Percentiles rank a stretch among this genome's conserved stretches.
These are phyloP conservation scores for Plemyria rubiginata DNA, from an alignment of 2,888 invertebrate genomes.

Conservation along the genomic window DNA sequence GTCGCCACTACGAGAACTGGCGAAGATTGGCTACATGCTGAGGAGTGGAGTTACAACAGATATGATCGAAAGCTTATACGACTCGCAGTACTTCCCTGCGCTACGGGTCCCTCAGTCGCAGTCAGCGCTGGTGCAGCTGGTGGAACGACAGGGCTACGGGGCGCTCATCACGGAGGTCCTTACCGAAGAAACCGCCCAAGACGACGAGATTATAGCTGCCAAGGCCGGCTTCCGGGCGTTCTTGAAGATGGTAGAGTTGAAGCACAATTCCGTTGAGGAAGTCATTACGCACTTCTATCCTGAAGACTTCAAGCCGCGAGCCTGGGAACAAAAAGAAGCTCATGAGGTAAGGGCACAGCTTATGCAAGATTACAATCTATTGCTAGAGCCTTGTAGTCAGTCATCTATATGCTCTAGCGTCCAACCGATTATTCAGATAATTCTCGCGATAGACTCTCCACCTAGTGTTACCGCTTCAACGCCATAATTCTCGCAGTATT, in stretches of 20 bases:
- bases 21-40: slow-evolving; percentile 91
- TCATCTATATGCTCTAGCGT: too few relatives aligned
- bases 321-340: slow-evolving; percentile 91
- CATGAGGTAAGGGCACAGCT: slow-evolving; percentile 80
- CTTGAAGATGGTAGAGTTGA: slow-evolving; percentile 92
- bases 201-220: slow-evolving; percentile 90
- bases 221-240: slow-evolving; percentile 94
- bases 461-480: too few relatives aligned
- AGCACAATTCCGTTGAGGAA: slow-evolving; percentile 92
- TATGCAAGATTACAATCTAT: neutral
- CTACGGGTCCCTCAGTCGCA: slow-evolving; percentile 92
- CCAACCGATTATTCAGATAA: too few relatives aligned
- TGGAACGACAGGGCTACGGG: slow-evolving; percentile 93
- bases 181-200: slow-evolving; percentile 91
- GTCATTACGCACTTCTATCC: slow-evolving; percentile 92
- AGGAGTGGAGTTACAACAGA: slow-evolving; percentile 90
- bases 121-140: slow-evolving; percentile 92
- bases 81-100: slow-evolving; percentile 91
- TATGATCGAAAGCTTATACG: slow-evolving; percentile 91
- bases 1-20: slow-evolving; percentile 91
- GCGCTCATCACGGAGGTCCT: slow-evolving; percentile 92
- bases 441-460: too few relatives aligned
- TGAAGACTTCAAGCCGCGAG: slow-evolving; percentile 92
- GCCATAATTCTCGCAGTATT: too few relatives aligned
- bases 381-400: too few relatives aligned